Evolutionary conservation across 2,888 invertebrate species (phyloP), one percentile per base, ranked within the genome.

Genomic region (Prosapia bicincta): DNA sequence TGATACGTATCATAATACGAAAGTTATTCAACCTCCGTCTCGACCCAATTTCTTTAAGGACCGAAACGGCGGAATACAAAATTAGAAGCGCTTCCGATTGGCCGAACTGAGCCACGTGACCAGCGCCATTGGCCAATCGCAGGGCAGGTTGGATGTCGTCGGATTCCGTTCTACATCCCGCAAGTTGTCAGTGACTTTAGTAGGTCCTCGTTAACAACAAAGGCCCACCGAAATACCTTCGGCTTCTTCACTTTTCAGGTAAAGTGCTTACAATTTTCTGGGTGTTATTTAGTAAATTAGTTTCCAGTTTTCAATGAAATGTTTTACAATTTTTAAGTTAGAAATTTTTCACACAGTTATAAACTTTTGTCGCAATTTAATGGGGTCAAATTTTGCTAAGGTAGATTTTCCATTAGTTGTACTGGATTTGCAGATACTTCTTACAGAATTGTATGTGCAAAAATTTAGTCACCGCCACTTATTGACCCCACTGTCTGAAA

Each of bases 41-140:
- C 54, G 54, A 54, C 54, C 54, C 54, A 54, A 54, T 54, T 54
- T 54, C 54, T 54, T 54, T 54, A 54, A 54, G 54, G 54, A 54
- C 54, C 54, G 54, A 54, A 54, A 54, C 54, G 3, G 54, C 7
- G 54, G 54, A 54, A 13, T 54, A 54, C 20, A 54, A 54, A 54
- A 54, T 54, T 54, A 54, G 54, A 54, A 54, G 3, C 54, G 54
- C 54, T 54, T 54, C 5, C 54, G 7, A 54, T 54, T 54, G 54
- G 54, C 54, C 3, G 54, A 20, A 3, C 20, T 3, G 54, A 20
- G 20, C 54, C 54, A 54, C 54, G 54, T 54, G 54, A 20, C 54
- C 3, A 1, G 20, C 9, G 3, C 20, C 2, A 2, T 20, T 9
- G 54, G 2, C 54, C 54, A 54, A 54, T 54, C 54, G 10, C 13